Conservation (phyloP, 2,797 vertebrate species). For the Bovichtus diacanthus region DNA sequence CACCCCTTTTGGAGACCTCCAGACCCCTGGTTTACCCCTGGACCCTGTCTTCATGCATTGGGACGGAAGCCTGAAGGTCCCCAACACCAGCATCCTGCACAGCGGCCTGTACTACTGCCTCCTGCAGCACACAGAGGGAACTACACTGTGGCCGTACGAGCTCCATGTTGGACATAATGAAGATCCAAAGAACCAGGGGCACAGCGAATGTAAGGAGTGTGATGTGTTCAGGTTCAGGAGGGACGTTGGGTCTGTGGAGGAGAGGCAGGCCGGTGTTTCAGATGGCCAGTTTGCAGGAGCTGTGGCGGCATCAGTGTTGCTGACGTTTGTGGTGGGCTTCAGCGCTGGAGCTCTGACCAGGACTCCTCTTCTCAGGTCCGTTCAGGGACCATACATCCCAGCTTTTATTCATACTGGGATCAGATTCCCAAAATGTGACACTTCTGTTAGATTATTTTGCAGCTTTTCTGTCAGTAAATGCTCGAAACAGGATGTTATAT, state of each 20-base stretch:
- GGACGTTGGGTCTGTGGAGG: not conserved
- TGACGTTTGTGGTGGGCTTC: conserved; percentile 83
- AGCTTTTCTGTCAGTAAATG: not conserved
- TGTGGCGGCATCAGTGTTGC: conserved; percentile 76
- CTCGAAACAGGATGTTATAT: not conserved
- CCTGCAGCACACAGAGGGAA: conserved; percentile 48
- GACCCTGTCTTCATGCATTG: conserved; percentile 56
- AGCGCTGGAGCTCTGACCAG: conserved; percentile 77
- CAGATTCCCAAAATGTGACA: not conserved
- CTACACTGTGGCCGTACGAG: conserved; percentile 65
- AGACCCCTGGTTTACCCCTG: conserved; percentile 20
- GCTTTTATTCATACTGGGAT: not conserved
- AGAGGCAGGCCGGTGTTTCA: not conserved
- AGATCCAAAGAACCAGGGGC: not conserved
- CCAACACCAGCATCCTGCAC: conserved; percentile 63
- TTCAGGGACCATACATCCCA: not conserved
- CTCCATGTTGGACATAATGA: not conserved
- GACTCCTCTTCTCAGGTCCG: conserved; percentile 71
- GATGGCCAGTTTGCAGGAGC: conserved; percentile 61
- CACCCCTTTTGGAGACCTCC: conserved; percentile 81
- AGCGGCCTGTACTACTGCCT: conserved; percentile 83
- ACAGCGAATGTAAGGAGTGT: rapidly evolving
- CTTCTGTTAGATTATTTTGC: not conserved
- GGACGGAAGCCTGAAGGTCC: conserved; percentile 74
- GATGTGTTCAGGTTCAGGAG: conserved; percentile 26